phyloP scores from a whole-genome alignment of 2,113 vertebrate genomes.

The Gavialis gangeticus region DNA sequence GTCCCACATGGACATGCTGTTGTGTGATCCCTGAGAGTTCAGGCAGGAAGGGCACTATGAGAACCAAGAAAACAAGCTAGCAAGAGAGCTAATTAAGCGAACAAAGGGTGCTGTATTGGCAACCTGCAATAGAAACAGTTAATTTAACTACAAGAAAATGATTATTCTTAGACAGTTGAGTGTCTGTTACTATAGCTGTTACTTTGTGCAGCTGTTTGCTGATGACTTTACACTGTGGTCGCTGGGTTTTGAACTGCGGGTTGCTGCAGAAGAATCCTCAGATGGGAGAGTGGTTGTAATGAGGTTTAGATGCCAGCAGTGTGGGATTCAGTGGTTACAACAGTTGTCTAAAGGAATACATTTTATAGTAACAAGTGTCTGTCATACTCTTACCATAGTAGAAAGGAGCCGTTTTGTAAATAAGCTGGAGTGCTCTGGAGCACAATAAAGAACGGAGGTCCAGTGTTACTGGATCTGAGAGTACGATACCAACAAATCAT shows the following conservation, averaged over 20 bases:
- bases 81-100: slow-evolving; percentile 32
- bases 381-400: slow-evolving; percentile 5
- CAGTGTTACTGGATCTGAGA: accelerated
- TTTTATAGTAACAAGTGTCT: slow-evolving; percentile 9
- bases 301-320: slow-evolving; percentile 32
- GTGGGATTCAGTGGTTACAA: slow-evolving; percentile 13
- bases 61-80: neutral
- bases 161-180: slow-evolving; percentile 36
- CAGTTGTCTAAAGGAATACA: neutral
- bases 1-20: neutral
- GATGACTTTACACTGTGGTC: neutral
- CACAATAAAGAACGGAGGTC: neutral
- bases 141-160: neutral
- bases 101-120: slow-evolving; percentile 8
- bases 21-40: neutral
- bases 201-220: slow-evolving; percentile 39
- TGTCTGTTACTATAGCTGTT: neutral
- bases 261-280: neutral
- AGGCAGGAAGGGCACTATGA: neutral
- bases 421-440: neutral
- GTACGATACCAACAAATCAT: neutral
- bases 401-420: neutral
- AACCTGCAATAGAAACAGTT: slow-evolving; percentile 6
- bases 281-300: slow-evolving; percentile 26
- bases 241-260: neutral